Evolutionary conservation across 2,113 vertebrate species (phyloP), one percentile per base, ranked within the genome.

Genomic region (Engystomops pustulosus): DNA sequence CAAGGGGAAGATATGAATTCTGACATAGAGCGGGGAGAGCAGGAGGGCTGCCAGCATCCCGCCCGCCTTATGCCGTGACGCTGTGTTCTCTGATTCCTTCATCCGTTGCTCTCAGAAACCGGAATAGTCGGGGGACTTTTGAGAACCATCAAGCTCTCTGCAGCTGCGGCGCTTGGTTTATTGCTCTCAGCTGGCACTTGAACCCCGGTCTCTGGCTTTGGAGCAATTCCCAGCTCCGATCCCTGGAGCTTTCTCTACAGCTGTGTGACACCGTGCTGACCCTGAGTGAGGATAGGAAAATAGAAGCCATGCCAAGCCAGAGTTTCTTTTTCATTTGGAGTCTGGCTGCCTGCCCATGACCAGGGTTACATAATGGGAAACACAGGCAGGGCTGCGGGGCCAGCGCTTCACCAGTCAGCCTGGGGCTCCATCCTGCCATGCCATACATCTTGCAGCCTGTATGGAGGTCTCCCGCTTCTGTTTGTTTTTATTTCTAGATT

Each of bases 151-250:
- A 93, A 94, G 91, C 93, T 92, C 94, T 90, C 94, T 97, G 95
- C 97, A 98, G 97, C 97, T 98, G 97, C 97, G 97, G 96, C 96
- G 97, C 96, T 98, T 95, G 97, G 95, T 96, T 98, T 98, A 98
- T 99, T 99, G 97, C 98, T 99, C 98, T 99, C 98, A 99, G 98
- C 98, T 99, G 98, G 98, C 98, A 99, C 98, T 99, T 99, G 98
- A 99, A 99, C 98, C 98, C 96, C 78, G 97, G 96, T 97, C 96
- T 93, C 95, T 96, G 94, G 96, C 97, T 97, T 97, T 99, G 98
- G 97, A 98, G 97, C 94, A 94, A 93, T 93, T 97, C 98, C 97
- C 98, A 97, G 97, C 96, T 96, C 96, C 97, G 97, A 98, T 98
- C 96, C 97, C 97, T 93, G 95, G 96, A 98, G 98, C 96, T 96